Evolutionary conservation across 2,113 vertebrate genomes (phyloP).

Genomic region (Actenoides hombroni): DNA sequence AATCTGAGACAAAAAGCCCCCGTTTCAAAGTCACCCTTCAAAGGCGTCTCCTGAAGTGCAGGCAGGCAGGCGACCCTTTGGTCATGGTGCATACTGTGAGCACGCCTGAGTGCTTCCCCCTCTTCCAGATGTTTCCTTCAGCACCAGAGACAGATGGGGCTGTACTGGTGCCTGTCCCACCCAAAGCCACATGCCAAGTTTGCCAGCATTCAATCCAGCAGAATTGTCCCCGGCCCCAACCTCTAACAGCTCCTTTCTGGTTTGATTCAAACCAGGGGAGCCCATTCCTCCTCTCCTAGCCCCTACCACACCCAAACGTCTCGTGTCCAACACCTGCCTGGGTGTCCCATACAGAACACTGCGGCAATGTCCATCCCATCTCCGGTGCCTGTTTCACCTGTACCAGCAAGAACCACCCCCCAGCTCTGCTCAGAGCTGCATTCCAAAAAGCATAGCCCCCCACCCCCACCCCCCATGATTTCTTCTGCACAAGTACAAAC

Average conservation of each 20-base stretch:
- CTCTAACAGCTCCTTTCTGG: not conserved
- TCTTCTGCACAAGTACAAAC: accelerated
- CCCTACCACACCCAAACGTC: accelerated
- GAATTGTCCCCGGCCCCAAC: not conserved
- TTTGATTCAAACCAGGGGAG: not conserved
- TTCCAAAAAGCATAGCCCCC: not conserved
- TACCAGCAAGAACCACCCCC: not conserved
- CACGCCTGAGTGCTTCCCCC: not conserved
- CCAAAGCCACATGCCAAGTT: accelerated
- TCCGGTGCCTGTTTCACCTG: not conserved
- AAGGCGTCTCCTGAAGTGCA: not conserved
- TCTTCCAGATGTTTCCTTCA: not conserved
- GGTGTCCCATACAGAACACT: accelerated
- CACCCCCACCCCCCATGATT: not conserved
- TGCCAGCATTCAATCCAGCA: not conserved
- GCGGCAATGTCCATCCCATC: accelerated
- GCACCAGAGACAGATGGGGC: not conserved
- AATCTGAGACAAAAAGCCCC: not conserved
- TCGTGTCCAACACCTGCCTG: accelerated
- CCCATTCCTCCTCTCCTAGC: not conserved
- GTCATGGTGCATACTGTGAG: not conserved
- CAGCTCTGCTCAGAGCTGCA: not conserved
- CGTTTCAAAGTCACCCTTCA: not conserved
- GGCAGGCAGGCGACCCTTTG: not conserved
- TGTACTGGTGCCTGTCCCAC: accelerated